phyloP scores from a whole-genome alignment of 35 echinoderm and acorn worm species.

The Apostichopus parvimensis region DNA sequence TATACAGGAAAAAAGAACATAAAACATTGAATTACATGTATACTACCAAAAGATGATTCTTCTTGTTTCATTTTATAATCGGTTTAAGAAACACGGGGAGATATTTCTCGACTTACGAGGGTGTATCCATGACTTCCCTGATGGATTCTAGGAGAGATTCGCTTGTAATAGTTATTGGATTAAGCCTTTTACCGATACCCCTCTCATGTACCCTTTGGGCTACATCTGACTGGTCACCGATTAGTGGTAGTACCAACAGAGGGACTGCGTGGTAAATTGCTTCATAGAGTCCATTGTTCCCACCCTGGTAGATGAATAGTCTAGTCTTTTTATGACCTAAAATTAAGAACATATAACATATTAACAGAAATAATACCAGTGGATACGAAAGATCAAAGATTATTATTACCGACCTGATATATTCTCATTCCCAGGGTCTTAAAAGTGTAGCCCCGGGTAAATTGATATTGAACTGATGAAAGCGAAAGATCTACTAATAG shows the following conservation, averaged over 20 bases:
- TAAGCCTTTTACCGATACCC: neutral
- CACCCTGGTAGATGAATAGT: slow-evolving; percentile 53
- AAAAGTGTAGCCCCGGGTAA: too few species aligned
- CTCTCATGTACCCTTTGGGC: slow-evolving; percentile 26
- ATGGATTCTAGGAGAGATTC: neutral
- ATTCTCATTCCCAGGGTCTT: neutral
- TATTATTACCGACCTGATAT: neutral
- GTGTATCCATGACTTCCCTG: neutral
- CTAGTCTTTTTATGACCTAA: slow-evolving; percentile 58
- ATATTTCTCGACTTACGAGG: slow-evolving; percentile 13
- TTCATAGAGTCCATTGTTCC: slow-evolving; percentile 59
- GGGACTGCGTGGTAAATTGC: slow-evolving; percentile 56
- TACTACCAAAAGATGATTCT: too few species aligned
- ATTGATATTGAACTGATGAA: too few species aligned
- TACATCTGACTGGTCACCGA: slow-evolving; percentile 40
- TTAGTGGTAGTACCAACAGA: slow-evolving; percentile 8
- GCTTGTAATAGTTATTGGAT: neutral
- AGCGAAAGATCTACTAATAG: too few species aligned
- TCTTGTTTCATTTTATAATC: too few species aligned
- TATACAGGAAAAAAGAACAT: too few species aligned
- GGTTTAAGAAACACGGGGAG: too few species aligned
- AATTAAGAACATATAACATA: neutral
- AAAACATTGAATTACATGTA: too few species aligned
- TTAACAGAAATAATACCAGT: neutral
- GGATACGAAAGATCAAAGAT: too few species aligned